Conservation (phyloP, 2,797 vertebrate species). For the Cossypha polioptera region DNA sequence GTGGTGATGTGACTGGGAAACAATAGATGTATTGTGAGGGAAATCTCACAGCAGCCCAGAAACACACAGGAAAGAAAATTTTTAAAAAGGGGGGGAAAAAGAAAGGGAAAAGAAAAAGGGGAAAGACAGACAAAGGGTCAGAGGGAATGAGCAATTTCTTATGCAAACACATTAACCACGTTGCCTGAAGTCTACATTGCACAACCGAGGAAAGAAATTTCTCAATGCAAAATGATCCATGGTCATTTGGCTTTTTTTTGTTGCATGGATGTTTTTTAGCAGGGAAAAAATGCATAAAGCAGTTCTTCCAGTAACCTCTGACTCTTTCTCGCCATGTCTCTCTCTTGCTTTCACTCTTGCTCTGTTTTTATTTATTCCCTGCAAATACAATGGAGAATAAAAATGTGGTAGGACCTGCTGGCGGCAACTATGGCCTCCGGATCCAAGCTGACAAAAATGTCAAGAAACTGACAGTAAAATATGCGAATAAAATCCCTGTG, state of each 20-base stretch:
- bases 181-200: slow-evolving; percentile 16
- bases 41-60: slow-evolving; percentile 4
- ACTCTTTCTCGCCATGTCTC: slow-evolving; percentile 61
- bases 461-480: slow-evolving; percentile 93
- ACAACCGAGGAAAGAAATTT: slow-evolving; percentile 3
- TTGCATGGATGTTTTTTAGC: slow-evolving; percentile 31
- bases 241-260: neutral
- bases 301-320: slow-evolving; percentile 68
- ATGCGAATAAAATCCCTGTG: slow-evolving; percentile 79
- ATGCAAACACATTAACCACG: slow-evolving; percentile 33
- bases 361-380: slow-evolving; percentile 74
- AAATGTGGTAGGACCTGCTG: slow-evolving; percentile 85
- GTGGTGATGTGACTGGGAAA: slow-evolving; percentile 23
- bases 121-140: neutral
- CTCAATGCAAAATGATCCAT: neutral
- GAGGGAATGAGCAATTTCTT: neutral
- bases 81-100: accelerated
- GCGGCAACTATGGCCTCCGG: slow-evolving; percentile 86
- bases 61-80: neutral
- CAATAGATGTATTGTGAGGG: slow-evolving; percentile 24
- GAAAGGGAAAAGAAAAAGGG: neutral
- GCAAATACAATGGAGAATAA: slow-evolving; percentile 77
- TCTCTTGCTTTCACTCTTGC: slow-evolving; percentile 68
- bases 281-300: slow-evolving; percentile 42
- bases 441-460: slow-evolving; percentile 92